Evolutionary conservation across 2,888 invertebrate genomes (phyloP).

Genomic region (Notocelia uddmanniana): DNA sequence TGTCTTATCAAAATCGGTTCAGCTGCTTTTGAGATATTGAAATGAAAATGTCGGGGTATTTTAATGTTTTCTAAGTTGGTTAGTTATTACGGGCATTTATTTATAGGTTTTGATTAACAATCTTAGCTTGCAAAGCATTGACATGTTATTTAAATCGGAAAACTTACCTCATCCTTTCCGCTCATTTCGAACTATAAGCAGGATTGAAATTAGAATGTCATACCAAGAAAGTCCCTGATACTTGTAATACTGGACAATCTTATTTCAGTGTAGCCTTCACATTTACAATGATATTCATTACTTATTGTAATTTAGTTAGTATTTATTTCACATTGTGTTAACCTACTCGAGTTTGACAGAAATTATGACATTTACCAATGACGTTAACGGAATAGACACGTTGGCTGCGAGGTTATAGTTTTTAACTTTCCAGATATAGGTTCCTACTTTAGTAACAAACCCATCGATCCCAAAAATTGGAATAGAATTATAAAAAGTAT

Average conservation of each 20-base stretch:
- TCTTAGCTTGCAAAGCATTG: too few species aligned
- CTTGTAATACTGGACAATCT: neutral
- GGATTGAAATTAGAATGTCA: slow-evolving; percentile 48
- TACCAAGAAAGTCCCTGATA: slow-evolving; percentile 46
- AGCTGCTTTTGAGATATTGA: too few species aligned
- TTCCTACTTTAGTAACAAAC: too few species aligned
- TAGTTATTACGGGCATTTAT: too few species aligned
- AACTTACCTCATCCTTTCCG: neutral
- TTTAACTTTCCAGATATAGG: neutral
- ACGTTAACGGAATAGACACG: slow-evolving; percentile 14
- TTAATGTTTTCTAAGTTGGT: too few species aligned
- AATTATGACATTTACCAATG: slow-evolving; percentile 22
- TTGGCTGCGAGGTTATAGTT: neutral
- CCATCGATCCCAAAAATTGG: too few species aligned
- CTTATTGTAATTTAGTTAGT: neutral
- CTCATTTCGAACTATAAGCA: neutral
- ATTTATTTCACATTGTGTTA: neutral
- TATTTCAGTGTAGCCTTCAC: neutral
- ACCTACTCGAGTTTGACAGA: slow-evolving; percentile 36
- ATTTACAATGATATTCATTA: slow-evolving; percentile 4
- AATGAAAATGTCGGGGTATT: too few species aligned
- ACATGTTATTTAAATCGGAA: neutral
- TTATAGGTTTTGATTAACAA: too few species aligned
- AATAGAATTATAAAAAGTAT: too few species aligned
- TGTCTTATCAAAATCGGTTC: too few species aligned